A percentile compares a stretch with the other conserved stretches of the same genome.
Conservation (phyloP, 2,888 invertebrate genomes). For the Steinernema carpocapsae region DNA sequence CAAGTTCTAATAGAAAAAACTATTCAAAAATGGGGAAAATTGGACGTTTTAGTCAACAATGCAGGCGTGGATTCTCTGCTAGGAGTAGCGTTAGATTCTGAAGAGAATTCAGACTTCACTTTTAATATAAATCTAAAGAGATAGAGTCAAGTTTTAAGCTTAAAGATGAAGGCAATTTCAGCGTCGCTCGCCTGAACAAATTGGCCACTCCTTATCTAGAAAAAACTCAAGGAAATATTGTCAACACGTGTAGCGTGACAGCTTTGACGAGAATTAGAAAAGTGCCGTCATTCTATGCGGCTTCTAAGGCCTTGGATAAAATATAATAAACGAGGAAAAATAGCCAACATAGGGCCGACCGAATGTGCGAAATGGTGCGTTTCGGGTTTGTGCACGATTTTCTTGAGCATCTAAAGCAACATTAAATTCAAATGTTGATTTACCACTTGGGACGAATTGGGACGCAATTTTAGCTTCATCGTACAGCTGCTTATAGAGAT, state of each 20-base stretch:
- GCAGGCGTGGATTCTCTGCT: not conserved
- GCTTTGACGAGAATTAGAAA: not conserved
- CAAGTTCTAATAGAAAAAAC: not conserved
- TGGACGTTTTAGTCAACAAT: constrained; percentile 11
- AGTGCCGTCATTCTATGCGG: not conserved
- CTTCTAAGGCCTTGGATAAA: not conserved
- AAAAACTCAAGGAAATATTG: not conserved
- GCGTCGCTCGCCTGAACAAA: constrained; percentile 1
- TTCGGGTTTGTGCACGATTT: no score
- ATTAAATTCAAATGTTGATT: no score
- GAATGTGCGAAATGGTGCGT: no score
- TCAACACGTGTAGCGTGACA: constrained; percentile 7
- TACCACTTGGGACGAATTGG: no score
- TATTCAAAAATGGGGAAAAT: not conserved
- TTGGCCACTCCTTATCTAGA: constrained; percentile 4
- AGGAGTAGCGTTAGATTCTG: not conserved
- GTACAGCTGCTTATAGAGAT: no score
- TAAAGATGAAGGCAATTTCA: not conserved
- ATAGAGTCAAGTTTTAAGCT: not conserved
- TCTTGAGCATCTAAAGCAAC: no score
- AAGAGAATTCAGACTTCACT: constrained; percentile 4
- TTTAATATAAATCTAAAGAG: not conserved
- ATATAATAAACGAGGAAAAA: no score
- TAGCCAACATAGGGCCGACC: no score
- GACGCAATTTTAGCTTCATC: no score